phyloP scores from a whole-genome alignment of 2,888 invertebrate species.

The Congeria kusceri region DNA sequence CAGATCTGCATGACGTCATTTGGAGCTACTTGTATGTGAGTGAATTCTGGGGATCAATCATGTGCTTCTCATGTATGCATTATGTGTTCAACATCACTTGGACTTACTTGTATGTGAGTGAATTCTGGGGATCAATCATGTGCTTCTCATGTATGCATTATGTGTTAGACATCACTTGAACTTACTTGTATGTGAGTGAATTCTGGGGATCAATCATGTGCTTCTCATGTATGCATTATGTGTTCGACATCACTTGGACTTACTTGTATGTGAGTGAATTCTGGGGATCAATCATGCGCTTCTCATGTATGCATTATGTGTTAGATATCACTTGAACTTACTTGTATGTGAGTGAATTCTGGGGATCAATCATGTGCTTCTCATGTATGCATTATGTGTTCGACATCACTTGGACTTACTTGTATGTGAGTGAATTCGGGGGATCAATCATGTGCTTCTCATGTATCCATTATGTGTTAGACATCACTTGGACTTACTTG shows the following conservation, averaged over 20 bases:
- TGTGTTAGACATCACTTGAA: neutral
- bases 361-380: constrained; percentile 77
- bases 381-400: constrained; percentile 15
- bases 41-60: constrained; percentile 76
- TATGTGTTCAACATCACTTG: neutral
- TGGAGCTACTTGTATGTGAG: constrained; percentile 74
- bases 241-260: constrained; percentile 23
- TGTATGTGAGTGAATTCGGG: constrained; percentile 75
- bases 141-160: no score
- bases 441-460: no score
- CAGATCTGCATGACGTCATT: neutral
- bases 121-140: constrained; percentile 76
- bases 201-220: constrained; percentile 74
- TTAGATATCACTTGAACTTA: constrained; percentile 50
- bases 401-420: constrained; percentile 62
- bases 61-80: no score
- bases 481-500: constrained; percentile 67
- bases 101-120: constrained; percentile 77
- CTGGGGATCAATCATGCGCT: constrained; percentile 70
- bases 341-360: constrained; percentile 77
- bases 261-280: constrained; percentile 78
- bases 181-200: constrained; percentile 78
- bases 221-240: no score
- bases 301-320: constrained; percentile 20
- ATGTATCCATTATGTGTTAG: constrained; percentile 10